A percentile compares a stretch with the other conserved stretches of the same genome.
Conservation (phyloP, 2,113 vertebrate species). For the Ptilonorhynchus violaceus region DNA sequence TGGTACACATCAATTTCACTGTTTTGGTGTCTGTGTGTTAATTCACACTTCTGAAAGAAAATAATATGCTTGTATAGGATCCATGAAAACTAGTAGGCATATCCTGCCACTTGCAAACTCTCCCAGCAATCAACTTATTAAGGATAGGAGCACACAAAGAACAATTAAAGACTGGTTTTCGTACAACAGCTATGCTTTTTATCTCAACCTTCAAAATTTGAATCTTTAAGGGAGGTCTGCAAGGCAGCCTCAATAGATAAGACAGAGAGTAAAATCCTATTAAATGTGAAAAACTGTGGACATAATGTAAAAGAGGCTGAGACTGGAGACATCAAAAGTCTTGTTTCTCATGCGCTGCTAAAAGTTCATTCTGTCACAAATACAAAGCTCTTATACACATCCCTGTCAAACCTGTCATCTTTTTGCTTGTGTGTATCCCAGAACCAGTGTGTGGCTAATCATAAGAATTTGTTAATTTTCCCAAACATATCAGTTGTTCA, state of each 20-base stretch:
- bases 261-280: background rate
- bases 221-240: background rate
- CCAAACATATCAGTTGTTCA: background rate
- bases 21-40: background rate
- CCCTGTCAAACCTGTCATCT: background rate
- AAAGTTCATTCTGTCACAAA: background rate
- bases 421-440: background rate
- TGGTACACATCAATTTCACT: background rate
- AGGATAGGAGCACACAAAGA: background rate
- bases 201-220: background rate
- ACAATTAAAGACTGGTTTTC: background rate
- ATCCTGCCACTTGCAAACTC: background rate
- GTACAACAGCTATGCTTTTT: background rate
- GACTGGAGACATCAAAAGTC: background rate
- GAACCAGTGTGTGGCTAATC: background rate
- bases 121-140: background rate
- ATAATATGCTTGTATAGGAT: background rate
- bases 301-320: background rate
- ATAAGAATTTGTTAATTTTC: background rate
- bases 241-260: background rate
- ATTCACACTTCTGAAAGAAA: background rate
- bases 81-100: background rate
- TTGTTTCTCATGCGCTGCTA: rapidly evolving
- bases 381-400: background rate
- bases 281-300: background rate